These are phyloP conservation scores for Onychomys arenicola DNA, from an alignment of 2,797 vertebrate species.

Conservation along the genomic window DNA sequence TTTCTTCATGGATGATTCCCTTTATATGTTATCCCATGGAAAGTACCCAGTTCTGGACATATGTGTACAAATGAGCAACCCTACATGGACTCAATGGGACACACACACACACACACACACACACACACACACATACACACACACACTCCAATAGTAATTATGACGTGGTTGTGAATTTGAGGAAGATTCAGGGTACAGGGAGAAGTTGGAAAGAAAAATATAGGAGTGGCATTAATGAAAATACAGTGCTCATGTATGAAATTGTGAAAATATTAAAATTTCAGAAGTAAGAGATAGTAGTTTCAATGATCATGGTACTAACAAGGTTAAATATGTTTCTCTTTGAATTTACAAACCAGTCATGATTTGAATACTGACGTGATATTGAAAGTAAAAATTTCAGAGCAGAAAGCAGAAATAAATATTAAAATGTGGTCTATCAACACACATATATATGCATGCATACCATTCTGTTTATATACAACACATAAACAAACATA, in stretches of 20 bases:
- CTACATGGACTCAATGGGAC: neutral
- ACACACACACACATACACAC: neutral
- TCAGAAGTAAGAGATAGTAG: neutral
- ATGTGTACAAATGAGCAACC: neutral
- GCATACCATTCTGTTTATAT: neutral
- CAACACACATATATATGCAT: neutral
- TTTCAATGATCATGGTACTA: neutral
- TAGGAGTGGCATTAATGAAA: neutral
- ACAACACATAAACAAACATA: neutral
- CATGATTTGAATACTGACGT: neutral
- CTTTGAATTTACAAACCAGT: neutral
- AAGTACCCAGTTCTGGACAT: neutral
- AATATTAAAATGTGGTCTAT: too few species aligned
- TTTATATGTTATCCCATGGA: neutral
- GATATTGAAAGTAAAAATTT: slow-evolving; percentile 43
- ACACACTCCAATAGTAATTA: neutral
- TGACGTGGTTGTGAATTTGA: neutral
- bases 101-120: neutral
- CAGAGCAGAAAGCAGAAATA: neutral
- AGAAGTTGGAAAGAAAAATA: neutral
- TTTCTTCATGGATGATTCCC: neutral
- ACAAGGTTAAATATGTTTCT: neutral
- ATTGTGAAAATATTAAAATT: neutral
- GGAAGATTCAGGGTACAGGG: neutral
- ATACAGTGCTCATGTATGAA: neutral